Evolutionary conservation across 1,140 invertebrate species (phyloP).

Genomic region (Drosophila baimaii): DNA sequence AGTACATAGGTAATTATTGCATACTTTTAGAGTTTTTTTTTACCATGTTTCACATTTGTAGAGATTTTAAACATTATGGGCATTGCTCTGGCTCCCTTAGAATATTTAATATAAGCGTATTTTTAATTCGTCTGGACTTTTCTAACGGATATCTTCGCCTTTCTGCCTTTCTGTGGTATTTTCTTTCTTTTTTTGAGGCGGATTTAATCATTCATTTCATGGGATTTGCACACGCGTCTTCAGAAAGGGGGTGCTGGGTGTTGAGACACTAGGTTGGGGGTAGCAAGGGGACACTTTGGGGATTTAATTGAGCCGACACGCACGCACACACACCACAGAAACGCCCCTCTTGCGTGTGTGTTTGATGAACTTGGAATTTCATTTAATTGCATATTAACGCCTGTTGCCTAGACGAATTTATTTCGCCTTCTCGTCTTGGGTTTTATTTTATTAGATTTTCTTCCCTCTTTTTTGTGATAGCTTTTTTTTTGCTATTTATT

Average conservation of each 20-base stretch:
- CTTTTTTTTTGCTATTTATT: slow-evolving; percentile 39
- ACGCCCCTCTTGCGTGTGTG: slow-evolving; percentile 18
- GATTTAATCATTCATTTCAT: slow-evolving; percentile 60
- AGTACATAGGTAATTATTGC: background rate
- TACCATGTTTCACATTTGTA: background rate
- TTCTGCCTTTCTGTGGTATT: slow-evolving; percentile 32
- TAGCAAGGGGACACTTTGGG: slow-evolving; percentile 46
- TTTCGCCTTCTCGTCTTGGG: slow-evolving; percentile 20
- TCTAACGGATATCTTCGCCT: slow-evolving; percentile 9
- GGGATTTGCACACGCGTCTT: slow-evolving; percentile 58
- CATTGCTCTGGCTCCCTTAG: too few relatives aligned
- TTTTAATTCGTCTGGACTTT: background rate
- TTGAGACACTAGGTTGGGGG: background rate
- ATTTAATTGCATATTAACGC: slow-evolving; percentile 64
- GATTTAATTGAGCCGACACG: slow-evolving; percentile 66
- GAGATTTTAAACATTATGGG: fast-evolving
- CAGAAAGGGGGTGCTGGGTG: slow-evolving; percentile 3
- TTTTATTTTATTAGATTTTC: slow-evolving; percentile 24
- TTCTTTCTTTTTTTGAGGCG: slow-evolving; percentile 17
- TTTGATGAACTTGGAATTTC: slow-evolving; percentile 47
- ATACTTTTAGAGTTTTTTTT: background rate
- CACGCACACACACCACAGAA: slow-evolving; percentile 37
- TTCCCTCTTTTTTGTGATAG: slow-evolving; percentile 1
- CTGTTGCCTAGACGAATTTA: slow-evolving; percentile 55
- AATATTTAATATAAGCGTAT: slow-evolving; percentile 6